Evolutionary conservation across 2,797 vertebrate genomes (phyloP).

Genomic region (Anisognathus igniventris): DNA sequence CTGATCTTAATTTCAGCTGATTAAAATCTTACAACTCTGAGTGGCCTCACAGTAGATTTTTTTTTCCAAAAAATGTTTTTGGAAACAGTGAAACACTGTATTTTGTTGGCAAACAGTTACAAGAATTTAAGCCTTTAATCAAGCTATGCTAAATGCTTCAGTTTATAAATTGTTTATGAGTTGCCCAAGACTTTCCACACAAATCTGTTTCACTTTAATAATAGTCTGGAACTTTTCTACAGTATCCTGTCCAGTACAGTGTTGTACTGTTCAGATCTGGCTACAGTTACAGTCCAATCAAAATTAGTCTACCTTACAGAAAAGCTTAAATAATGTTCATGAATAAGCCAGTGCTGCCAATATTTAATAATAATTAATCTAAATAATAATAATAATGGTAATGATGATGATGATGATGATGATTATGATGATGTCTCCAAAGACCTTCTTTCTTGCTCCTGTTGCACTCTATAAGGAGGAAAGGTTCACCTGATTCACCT

Average conservation of each 20-base stretch:
- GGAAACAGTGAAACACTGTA: slow-evolving; percentile 56
- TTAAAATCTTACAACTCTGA: slow-evolving; percentile 44
- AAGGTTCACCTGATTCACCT: background rate
- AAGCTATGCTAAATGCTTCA: slow-evolving; percentile 47
- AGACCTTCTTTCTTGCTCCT: background rate
- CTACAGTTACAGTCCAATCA: background rate
- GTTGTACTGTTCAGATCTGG: background rate
- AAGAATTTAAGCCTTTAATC: slow-evolving; percentile 62
- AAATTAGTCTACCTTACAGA: background rate
- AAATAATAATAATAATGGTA: background rate
- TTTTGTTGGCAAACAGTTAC: slow-evolving; percentile 50
- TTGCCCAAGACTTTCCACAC: slow-evolving; percentile 38
- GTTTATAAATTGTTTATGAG: slow-evolving; percentile 69
- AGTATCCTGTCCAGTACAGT: background rate
- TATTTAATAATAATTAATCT: background rate
- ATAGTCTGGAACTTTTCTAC: slow-evolving; percentile 38
- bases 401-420: too few species aligned
- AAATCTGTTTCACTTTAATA: slow-evolving; percentile 53
- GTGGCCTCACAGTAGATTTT: background rate
- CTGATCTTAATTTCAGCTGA: background rate
- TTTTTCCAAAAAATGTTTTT: slow-evolving; percentile 35
- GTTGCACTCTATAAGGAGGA: background rate
- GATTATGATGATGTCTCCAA: background rate
- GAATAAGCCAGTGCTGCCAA: background rate
- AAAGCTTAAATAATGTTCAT: background rate